Conservation (phyloP, 2,797 vertebrate genomes). For the Hephaestus fuliginosus region DNA sequence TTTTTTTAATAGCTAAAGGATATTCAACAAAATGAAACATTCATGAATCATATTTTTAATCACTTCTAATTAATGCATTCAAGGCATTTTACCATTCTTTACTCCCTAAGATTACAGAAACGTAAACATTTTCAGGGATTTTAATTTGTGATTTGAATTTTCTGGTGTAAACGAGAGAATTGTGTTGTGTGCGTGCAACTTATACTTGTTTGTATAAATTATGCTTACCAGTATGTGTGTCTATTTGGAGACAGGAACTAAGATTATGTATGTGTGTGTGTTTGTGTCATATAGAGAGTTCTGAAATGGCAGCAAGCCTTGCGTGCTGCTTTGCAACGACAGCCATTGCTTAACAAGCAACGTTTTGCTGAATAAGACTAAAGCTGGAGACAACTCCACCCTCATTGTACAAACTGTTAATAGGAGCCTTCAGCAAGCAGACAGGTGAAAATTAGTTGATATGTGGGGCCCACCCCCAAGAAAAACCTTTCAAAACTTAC, state of each 20-base stretch:
- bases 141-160: neutral
- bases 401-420: conserved; percentile 32
- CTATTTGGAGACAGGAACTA: conserved; percentile 25
- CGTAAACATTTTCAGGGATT: neutral
- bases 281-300: conserved; percentile 12
- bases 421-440: conserved; percentile 25
- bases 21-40: neutral
- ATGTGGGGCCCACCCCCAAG: neutral
- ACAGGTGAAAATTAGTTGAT: conserved; percentile 42
- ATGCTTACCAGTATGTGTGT: conserved; percentile 1
- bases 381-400: conserved; percentile 27
- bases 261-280: neutral
- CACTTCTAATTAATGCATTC: neutral
- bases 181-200: neutral
- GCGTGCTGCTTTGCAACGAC: conserved; percentile 33
- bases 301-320: conserved; percentile 25
- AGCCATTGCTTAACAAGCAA: conserved; percentile 49
- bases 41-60: neutral
- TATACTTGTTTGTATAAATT: conserved; percentile 1
- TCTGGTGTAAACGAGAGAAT: neutral
- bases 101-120: neutral
- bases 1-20: neutral
- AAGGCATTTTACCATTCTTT: neutral
- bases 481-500: conserved; percentile 20
- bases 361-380: conserved; percentile 37